Conservation (phyloP, 2,113 vertebrate species). For the Tiliqua scincoides region DNA sequence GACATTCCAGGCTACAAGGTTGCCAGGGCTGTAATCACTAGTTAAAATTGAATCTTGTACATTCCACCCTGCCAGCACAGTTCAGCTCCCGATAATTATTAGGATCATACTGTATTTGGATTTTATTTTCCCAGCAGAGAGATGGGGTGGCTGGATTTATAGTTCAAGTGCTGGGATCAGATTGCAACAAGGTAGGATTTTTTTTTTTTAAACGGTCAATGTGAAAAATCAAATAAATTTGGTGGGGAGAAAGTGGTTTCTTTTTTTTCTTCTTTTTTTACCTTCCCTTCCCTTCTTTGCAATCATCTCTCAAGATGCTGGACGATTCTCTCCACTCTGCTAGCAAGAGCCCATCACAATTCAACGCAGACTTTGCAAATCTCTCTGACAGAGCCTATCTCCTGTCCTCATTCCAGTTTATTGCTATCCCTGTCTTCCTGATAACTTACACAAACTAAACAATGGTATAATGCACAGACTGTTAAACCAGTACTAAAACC, state of each 20-base stretch:
- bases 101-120: conserved; percentile 65
- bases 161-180: conserved; percentile 56
- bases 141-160: conserved; percentile 59
- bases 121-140: conserved; percentile 69
- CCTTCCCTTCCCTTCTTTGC: background rate
- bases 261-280: background rate
- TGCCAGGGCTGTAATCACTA: conserved; percentile 71
- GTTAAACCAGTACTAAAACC: no score
- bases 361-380: conserved; percentile 39
- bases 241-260: background rate
- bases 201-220: conserved; percentile 34
- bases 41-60: conserved; percentile 77
- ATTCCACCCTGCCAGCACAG: conserved; percentile 61
- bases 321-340: background rate
- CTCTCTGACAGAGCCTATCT: background rate
- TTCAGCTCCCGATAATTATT: conserved; percentile 71
- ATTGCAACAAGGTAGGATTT: conserved; percentile 52
- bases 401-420: background rate
- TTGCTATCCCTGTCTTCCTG: background rate
- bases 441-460: accelerated
- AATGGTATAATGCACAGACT: no score
- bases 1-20: conserved; percentile 74
- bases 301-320: conserved; percentile 35
- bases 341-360: conserved; percentile 8
- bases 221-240: conserved; percentile 46